phyloP scores from a whole-genome alignment of 2,888 invertebrate species.

The Hirtodrosophila trivittata region DNA sequence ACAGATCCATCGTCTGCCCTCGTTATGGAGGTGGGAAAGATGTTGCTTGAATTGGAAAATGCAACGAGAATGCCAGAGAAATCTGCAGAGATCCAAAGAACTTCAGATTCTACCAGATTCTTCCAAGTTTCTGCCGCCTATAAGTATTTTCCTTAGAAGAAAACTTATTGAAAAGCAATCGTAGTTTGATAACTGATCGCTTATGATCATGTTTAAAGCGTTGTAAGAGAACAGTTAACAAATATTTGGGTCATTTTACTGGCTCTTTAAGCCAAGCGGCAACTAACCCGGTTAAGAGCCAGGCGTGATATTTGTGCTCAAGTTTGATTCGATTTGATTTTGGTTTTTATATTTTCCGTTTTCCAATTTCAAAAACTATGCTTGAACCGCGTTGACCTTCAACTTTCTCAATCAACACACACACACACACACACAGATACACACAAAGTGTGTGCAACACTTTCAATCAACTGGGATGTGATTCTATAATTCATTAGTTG shows the following conservation, averaged over 20 bases:
- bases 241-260: slow-evolving; percentile 33
- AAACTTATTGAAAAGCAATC: too few relatives aligned
- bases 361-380: slow-evolving; percentile 26
- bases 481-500: slow-evolving; percentile 48
- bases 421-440: too few relatives aligned
- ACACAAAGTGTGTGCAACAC: slow-evolving; percentile 40
- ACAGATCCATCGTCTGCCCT: too few relatives aligned
- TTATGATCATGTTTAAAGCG: too few relatives aligned
- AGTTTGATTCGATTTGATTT: slow-evolving; percentile 25
- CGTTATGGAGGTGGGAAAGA: too few relatives aligned
- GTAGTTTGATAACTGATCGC: too few relatives aligned
- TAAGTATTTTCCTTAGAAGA: too few relatives aligned
- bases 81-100: too few relatives aligned
- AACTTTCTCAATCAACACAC: slow-evolving; percentile 39
- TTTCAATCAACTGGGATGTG: slow-evolving; percentile 48
- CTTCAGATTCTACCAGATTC: too few relatives aligned
- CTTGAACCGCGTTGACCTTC: slow-evolving; percentile 53
- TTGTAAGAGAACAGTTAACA: neutral
- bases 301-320: slow-evolving; percentile 16
- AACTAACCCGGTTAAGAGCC: slow-evolving; percentile 41
- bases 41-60: too few relatives aligned
- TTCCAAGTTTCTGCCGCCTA: too few relatives aligned
- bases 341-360: neutral
- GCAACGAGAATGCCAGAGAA: too few relatives aligned
- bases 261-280: neutral